Conservation (phyloP, 1,140 invertebrate genomes). For the Planococcus citri region DNA sequence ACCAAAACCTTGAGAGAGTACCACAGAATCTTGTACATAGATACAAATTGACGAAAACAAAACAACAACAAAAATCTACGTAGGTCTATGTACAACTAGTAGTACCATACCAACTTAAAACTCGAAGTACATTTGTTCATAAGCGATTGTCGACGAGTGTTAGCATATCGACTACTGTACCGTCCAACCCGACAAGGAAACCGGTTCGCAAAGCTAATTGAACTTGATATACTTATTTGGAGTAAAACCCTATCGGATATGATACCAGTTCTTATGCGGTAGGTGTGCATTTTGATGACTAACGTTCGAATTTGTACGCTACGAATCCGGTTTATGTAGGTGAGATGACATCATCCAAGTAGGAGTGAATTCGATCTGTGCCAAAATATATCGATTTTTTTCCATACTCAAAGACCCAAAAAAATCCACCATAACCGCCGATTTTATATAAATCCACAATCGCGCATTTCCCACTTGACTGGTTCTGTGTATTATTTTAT, state of each 20-base stretch:
- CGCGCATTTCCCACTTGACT: not conserved
- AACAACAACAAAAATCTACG: too few relatives aligned
- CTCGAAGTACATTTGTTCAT: too few relatives aligned
- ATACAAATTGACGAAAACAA: too few relatives aligned
- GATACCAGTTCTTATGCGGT: not conserved
- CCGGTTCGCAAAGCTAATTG: not conserved
- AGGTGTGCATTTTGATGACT: not conserved
- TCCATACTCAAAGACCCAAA: not conserved
- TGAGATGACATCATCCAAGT: not conserved
- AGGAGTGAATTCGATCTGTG: not conserved
- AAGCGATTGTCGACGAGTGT: too few relatives aligned
- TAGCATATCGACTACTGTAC: too few relatives aligned
- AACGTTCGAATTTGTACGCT: not conserved
- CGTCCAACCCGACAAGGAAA: not conserved
- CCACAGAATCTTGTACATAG: too few relatives aligned
- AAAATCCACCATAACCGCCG: not conserved
- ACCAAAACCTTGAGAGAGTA: not conserved
- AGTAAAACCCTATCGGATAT: not conserved
- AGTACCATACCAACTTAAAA: too few relatives aligned
- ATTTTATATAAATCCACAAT: not conserved
- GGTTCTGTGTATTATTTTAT: not conserved
- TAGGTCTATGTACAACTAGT: too few relatives aligned
- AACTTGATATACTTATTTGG: constrained; percentile 7
- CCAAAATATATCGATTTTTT: not conserved
- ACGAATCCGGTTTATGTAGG: not conserved